These are phyloP conservation scores for Daktulosphaira vitifoliae DNA, from an alignment of 1,140 invertebrate genomes.

Conservation along the genomic window DNA sequence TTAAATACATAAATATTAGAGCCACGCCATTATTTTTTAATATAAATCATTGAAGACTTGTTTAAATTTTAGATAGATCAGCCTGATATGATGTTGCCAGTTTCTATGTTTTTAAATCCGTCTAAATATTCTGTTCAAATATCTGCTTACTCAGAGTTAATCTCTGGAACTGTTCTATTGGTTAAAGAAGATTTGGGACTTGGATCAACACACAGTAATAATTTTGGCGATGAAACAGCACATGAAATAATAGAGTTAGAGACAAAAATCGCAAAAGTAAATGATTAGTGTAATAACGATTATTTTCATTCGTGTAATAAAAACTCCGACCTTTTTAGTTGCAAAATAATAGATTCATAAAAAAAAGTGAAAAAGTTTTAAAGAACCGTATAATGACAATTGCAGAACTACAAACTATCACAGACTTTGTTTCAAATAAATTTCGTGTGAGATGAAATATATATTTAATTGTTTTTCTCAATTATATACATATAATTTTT, in stretches of 20 bases:
- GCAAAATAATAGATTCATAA: neutral
- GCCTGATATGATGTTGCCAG: slow-evolving; percentile 46
- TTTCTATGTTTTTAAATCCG: slow-evolving; percentile 47
- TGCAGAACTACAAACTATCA: slow-evolving; percentile 7
- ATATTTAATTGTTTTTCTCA: neutral
- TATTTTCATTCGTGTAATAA: neutral
- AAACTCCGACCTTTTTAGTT: neutral
- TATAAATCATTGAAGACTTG: no score
- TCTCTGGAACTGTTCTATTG: slow-evolving; percentile 41
- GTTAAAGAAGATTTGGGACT: slow-evolving; percentile 33
- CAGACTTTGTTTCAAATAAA: neutral
- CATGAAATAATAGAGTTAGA: slow-evolving; percentile 52
- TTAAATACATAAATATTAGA: no score
- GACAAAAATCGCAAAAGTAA: slow-evolving; percentile 51
- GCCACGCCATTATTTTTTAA: no score
- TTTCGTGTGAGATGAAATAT: neutral
- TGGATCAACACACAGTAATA: slow-evolving; percentile 12
- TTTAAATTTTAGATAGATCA: slow-evolving; percentile 51
- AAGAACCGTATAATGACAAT: slow-evolving; percentile 14
- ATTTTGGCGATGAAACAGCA: slow-evolving; percentile 44
- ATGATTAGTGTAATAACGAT: neutral
- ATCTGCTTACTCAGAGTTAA: slow-evolving; percentile 47
- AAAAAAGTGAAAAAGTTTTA: slow-evolving; percentile 3
- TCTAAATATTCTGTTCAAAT: slow-evolving; percentile 42
- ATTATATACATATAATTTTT: slow-evolving; percentile 14